phyloP scores from a whole-genome alignment of 92 coral and sea anemone genomes.

The Parazoanthus darwini region DNA sequence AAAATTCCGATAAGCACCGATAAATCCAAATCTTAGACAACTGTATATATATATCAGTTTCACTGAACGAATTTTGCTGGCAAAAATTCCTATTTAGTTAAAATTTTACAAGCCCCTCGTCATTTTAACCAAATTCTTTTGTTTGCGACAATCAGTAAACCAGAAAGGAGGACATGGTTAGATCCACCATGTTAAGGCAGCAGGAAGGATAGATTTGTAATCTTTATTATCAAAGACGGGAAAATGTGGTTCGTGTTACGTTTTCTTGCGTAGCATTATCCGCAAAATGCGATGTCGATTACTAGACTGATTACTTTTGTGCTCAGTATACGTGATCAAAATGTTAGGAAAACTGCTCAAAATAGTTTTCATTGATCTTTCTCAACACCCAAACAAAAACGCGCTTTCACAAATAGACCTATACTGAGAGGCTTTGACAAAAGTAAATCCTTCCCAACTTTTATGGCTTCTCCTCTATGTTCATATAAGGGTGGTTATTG shows the following conservation, averaged over 20 bases:
- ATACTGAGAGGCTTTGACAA: too few species aligned
- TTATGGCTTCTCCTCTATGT: background rate
- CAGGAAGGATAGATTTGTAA: background rate
- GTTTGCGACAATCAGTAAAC: background rate
- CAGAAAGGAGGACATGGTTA: background rate
- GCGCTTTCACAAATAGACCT: too few species aligned
- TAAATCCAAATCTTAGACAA: background rate
- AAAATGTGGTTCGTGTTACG: background rate
- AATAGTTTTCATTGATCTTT: too few species aligned
- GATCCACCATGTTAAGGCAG: background rate
- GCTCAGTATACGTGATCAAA: background rate
- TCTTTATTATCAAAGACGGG: background rate
- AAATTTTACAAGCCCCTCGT: background rate
- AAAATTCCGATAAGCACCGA: background rate
- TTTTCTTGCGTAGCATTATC: background rate
- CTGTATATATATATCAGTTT: background rate
- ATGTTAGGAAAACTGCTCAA: background rate
- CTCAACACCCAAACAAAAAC: background rate
- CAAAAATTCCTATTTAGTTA: background rate
- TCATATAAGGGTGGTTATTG: background rate
- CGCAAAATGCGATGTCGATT: background rate
- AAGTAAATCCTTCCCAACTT: background rate
- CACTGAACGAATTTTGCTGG: background rate
- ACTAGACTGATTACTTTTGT: too few species aligned
- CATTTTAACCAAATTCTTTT: too few species aligned